Evolutionary conservation across 2,888 invertebrate genomes (phyloP).

Genomic region (Pycnomerus fuliginosus): DNA sequence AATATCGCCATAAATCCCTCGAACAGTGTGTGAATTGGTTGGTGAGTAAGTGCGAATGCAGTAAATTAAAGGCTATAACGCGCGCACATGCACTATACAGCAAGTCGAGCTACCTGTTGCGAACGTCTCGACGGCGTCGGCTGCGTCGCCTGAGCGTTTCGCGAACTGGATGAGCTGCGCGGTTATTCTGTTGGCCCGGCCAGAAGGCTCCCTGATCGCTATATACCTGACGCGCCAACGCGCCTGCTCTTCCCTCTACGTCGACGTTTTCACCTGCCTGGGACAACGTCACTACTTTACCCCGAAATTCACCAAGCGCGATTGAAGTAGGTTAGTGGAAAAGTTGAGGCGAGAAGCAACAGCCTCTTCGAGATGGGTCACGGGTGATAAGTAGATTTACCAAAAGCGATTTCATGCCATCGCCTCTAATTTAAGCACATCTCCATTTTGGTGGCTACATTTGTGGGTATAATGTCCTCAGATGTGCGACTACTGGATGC

Average conservation of each 20-base stretch:
- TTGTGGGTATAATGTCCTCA: too few species aligned
- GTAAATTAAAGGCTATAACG: slow-evolving; percentile 2
- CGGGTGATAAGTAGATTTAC: too few species aligned
- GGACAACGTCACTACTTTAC: slow-evolving; percentile 23
- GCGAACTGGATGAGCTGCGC: slow-evolving; percentile 43
- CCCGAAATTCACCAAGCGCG: slow-evolving; percentile 25
- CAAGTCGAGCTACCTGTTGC: slow-evolving; percentile 45
- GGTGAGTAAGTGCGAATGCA: slow-evolving; percentile 1
- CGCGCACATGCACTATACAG: slow-evolving; percentile 18
- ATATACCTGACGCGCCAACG: slow-evolving; percentile 45
- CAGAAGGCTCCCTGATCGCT: slow-evolving; percentile 34
- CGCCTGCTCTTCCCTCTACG: slow-evolving; percentile 33
- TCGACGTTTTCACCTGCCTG: slow-evolving; percentile 33
- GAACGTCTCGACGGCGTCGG: slow-evolving; percentile 36
- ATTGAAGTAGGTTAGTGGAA: slow-evolving; percentile 33
- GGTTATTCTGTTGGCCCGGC: slow-evolving; percentile 43
- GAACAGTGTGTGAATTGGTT: slow-evolving; percentile 4
- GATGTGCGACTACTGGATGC: too few species aligned
- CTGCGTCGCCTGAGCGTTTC: slow-evolving; percentile 21
- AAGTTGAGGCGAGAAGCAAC: slow-evolving; percentile 4
- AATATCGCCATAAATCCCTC: slow-evolving; percentile 5
- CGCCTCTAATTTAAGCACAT: too few species aligned
- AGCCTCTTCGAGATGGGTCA: background rate
- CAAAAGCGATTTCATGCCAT: too few species aligned
- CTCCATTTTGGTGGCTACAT: too few species aligned